Percentiles rank a stretch among this genome's conserved stretches.
These are phyloP conservation scores for Lepidurus apus DNA, from an alignment of 1,140 invertebrate genomes.

Conservation along the genomic window DNA sequence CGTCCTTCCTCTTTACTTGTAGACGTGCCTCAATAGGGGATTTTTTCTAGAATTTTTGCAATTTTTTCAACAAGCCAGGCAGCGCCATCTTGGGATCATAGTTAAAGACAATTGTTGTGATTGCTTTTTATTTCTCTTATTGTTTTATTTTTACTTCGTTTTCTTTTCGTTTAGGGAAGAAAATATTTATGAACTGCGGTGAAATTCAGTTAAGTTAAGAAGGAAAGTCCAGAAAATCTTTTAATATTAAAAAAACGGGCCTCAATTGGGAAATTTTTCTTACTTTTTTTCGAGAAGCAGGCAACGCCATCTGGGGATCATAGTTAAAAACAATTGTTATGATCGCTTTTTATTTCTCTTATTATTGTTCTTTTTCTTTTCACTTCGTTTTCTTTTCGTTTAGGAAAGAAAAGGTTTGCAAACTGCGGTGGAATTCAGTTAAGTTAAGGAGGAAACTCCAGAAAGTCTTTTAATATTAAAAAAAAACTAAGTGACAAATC, in stretches of 20 bases:
- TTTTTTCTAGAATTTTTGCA: not conserved
- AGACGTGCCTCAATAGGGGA: slow-evolving; percentile 14
- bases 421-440: too few relatives aligned
- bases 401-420: not conserved
- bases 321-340: not conserved
- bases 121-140: not conserved
- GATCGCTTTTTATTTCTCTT: not conserved
- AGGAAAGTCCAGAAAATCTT: too few relatives aligned
- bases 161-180: not conserved
- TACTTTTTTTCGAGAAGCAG: not conserved
- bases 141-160: not conserved
- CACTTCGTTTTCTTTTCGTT: not conserved
- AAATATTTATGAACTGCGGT: not conserved
- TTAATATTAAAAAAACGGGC: not conserved
- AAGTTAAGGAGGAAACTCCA: too few relatives aligned
- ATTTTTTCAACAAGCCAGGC: not conserved
- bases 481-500: too few relatives aligned
- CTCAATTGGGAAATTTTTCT: not conserved
- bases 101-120: not conserved
- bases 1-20: slow-evolving; percentile 4
- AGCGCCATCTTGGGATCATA: slow-evolving; percentile 14
- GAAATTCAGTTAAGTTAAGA: too few relatives aligned
- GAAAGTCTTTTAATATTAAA: too few relatives aligned
- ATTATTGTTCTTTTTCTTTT: too few relatives aligned
- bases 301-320: not conserved